Evolutionary conservation across 92 coral and sea anemone species (phyloP), one percentile per base, ranked within the genome.

Genomic region (Paragorgia papillata): DNA sequence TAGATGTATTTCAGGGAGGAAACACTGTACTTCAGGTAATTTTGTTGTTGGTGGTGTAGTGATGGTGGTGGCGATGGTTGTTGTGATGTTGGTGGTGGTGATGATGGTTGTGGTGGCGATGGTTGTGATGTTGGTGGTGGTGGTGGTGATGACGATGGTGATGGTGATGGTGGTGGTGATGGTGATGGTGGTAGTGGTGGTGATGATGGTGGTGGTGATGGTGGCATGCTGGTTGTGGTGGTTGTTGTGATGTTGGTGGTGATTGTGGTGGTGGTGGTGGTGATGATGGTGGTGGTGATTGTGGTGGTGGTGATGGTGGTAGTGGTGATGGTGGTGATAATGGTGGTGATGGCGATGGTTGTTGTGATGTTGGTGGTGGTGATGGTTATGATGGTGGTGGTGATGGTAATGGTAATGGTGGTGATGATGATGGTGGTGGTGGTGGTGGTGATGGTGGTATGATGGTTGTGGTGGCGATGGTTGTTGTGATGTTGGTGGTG

Each of bases 1-100:
- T 94, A 28, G 98, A 94, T 84, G 81, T 89, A 35, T 91, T 94
- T 66, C 82, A 79, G 66, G 87, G 90, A 60, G 98, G 98, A 24
- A 88, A 90, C 78, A 90, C 91, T 27, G 94, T 91, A 0, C 68
- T 91, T 19, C 97, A 94, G 91, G 98, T 94, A 44, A 61, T 43
- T 25, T 46, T 46, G 53, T 46, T 7, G 53, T 46, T 46, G 12
- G n/a, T 46, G 53, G 2, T 7, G 17, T 46, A 6, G 7, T 7
- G n/a, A 46, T 15, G n/a, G n/a, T n/a, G n/a, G n/a, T n/a, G n/a
- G n/a, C n/a, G n/a, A n/a, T 46, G 2, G 17, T 46, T 46, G 12
- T 7, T 46, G 14, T 46, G 2, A 15, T 7, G 53, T 7, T 7
- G 4, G 43, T 37, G 4, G 6, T 37, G 43, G 43, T 10, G 4